These are phyloP conservation scores for Colius striatus DNA, from an alignment of 2,113 vertebrate species.

Conservation along the genomic window DNA sequence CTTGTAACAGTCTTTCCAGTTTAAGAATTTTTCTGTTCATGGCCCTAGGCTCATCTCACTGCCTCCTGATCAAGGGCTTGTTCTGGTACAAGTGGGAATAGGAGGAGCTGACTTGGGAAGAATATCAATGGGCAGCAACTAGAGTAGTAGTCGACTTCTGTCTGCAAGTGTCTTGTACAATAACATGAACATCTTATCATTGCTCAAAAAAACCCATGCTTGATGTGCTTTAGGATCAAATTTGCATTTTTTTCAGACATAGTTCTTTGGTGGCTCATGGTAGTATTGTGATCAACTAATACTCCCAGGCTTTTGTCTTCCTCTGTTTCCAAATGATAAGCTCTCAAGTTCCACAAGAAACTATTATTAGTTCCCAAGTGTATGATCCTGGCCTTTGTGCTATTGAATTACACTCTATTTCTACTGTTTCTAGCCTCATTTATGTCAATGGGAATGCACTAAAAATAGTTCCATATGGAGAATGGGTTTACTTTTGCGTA, in stretches of 20 bases:
- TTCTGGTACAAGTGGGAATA: background rate
- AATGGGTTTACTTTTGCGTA: background rate
- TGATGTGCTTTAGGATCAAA: background rate
- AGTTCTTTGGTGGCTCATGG: background rate
- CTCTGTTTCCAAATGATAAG: background rate
- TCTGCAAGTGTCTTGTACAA: background rate
- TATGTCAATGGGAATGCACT: background rate
- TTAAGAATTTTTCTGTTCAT: background rate
- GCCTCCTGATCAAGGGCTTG: background rate
- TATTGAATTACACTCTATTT: background rate
- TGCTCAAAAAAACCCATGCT: background rate
- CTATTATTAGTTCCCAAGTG: background rate
- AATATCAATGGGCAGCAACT: background rate
- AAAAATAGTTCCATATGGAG: background rate
- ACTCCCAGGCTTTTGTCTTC: background rate
- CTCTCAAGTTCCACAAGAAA: background rate
- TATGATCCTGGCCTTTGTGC: background rate
- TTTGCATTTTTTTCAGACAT: conserved; percentile 15
- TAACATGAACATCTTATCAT: background rate
- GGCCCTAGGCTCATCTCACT: background rate
- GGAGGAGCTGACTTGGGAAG: background rate
- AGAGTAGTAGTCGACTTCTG: background rate
- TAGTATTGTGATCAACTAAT: background rate
- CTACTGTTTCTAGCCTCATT: background rate
- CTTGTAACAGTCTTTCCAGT: background rate